Percentiles rank a stretch among this genome's conserved stretches.
Evolutionary conservation across 2,113 vertebrate species (phyloP).

Genomic region (Cottus gobio): DNA sequence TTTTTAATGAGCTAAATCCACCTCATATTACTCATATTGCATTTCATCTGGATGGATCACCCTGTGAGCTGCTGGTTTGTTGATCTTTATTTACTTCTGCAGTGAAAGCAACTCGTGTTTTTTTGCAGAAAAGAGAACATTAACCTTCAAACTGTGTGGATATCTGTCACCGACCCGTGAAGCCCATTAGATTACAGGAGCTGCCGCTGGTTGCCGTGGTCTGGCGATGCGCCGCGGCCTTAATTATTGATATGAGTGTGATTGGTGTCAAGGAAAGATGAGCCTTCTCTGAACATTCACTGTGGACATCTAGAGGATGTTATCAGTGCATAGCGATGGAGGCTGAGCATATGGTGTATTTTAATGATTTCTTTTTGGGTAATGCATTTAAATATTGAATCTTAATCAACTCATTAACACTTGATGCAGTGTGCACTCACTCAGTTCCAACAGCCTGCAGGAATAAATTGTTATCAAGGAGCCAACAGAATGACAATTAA

Average conservation of each 20-base stretch:
- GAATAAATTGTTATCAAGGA: conserved; percentile 33
- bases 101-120: neutral
- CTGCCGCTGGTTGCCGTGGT: neutral
- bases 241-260: conserved; percentile 17
- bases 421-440: neutral
- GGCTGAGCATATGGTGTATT: neutral
- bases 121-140: neutral
- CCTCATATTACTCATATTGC: neutral
- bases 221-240: neutral
- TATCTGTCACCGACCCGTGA: neutral
- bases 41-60: neutral
- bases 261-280: neutral
- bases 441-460: conserved; percentile 2
- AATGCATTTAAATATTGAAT: conserved; percentile 43
- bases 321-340: neutral
- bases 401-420: conserved; percentile 52
- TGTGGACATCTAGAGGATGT: neutral
- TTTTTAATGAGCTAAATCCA: neutral
- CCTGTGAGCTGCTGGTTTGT: neutral
- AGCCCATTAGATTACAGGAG: conserved; percentile 5
- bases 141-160: conserved; percentile 1
- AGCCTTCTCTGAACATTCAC: conserved; percentile 7
- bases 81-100: neutral
- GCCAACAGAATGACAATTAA: conserved; percentile 38
- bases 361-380: neutral